Base-by-base conservation (phyloP, 2,888 invertebrate species). In the Nemurella pictetii region DNA sequence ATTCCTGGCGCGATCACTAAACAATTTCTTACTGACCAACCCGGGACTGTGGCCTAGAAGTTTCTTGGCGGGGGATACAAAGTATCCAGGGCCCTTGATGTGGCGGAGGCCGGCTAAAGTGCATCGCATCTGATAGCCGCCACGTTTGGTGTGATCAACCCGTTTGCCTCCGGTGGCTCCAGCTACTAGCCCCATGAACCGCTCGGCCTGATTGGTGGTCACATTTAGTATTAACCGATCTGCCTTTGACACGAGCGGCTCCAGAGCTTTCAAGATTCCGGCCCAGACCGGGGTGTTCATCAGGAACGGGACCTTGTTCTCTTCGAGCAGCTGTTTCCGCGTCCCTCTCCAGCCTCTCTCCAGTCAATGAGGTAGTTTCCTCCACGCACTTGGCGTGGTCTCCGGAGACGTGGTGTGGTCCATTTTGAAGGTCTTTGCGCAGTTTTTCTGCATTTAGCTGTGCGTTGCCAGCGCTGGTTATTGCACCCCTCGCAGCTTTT, bases 131-230 rank as follows among this genome's bases (percentile, higher is more conserved):
- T 30, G 20, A 30, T 29, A 78, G 7, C 78, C 78, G 3, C 78
- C 74, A 12, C 84, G 36, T 28, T 32, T 72, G 20, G 73, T 28
- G 26, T n/a, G 55, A n/a, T 84, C 36, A 3, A 85, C 80, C 4
- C 84, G 26, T 35, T 85, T 85, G 4, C 84, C 85, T 2, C 85
- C 85, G 7, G 25, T 73, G 30, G 80, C 85, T 30, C 85, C 81
- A 26, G 84, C 72, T 3, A 85, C 84, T 20, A 84, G 55, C 20
- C 84, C 80, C 84, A 84, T 85, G 82, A 55, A 85, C 20, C 32
- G 29, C 74, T 85, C 85, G 0, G 85, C 85, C 20, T 74, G 74
- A 27, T 85, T 85, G 5, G 84, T 85, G 12, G 84, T 85, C 15
- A 75, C 78, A 28, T 85, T 85, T 20, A 28, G 29, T 2, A 81